Evolutionary conservation across 2,888 invertebrate species (phyloP), one percentile per base, ranked within the genome.

Genomic region (Tineola bisselliella): DNA sequence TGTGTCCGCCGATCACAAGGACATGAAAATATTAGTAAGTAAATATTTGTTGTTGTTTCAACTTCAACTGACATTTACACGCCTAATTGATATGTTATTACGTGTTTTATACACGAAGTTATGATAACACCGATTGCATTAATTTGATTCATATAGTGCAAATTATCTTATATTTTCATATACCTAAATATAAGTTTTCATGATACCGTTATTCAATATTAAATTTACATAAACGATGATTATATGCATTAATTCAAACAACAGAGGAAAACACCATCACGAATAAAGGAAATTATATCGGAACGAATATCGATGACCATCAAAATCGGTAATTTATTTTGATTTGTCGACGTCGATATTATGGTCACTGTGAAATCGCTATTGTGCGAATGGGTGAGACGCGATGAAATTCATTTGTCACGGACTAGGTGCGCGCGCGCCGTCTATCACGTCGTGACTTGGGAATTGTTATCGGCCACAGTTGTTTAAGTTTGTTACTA

Each of bases 11-110:
- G 86, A 84, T 75, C 79, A 79, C 77, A 87, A 84, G 87, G 83
- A 86, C 76, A 87, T 87, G 87, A 87, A 87, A 72, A 87, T 87
- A 69, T 86, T 87, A 87, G 87, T 87, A 84, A 87, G 87, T 87
- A 87, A 77, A 71, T 17, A 48, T 15, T 17, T 48, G 48, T 48
- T 48, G 58, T 58, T 58, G 31, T 33, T 52, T 17, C 15, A 48
- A 48, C 48, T 48, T 48, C 48, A 48, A 48, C 48, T 3, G 38
- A 38, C 10, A 38, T 38, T 38, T 25, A 25, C 25, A 4, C 25
- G 25, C 25, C 25, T 4, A 25, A 25, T 25, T 25, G 25, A n/a
- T 25, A 25, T 25, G 25, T 25, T 25, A 25, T 25, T 25, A 25
- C 25, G n/a, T n/a, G n/a, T n/a, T n/a, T n/a, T n/a, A n/a, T n/a